Conservation (phyloP, 2,888 invertebrate species). For the Oligia fasciuncula region DNA sequence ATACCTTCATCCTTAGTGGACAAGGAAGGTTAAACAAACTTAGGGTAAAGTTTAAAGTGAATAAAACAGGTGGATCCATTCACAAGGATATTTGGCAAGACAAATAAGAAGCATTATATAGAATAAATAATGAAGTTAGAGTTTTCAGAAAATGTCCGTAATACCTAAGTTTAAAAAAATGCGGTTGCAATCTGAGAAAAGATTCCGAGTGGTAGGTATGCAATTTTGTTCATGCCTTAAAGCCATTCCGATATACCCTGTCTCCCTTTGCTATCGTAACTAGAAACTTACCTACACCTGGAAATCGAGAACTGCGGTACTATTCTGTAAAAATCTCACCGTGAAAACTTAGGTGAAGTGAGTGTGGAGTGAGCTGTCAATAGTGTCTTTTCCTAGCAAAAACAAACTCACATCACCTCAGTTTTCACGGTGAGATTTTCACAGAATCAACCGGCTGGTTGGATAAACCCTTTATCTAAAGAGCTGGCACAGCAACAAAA, state of each 20-base stretch:
- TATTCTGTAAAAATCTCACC: too few relatives aligned
- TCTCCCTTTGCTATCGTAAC: not conserved
- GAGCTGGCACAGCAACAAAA: not conserved
- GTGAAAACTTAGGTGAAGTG: too few relatives aligned
- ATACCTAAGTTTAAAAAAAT: not conserved
- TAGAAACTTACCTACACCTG: too few relatives aligned
- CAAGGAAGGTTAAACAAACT: not conserved
- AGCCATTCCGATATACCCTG: not conserved
- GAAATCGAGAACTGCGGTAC: not conserved
- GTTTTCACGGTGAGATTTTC: too few relatives aligned
- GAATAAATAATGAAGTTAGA: not conserved
- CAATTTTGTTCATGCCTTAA: not conserved
- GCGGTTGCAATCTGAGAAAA: slow-evolving; percentile 12
- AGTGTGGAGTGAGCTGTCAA: too few relatives aligned
- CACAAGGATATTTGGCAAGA: not conserved
- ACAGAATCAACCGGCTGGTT: not conserved
- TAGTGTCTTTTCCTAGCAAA: too few relatives aligned
- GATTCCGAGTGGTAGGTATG: not conserved
- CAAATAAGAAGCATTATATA: not conserved
- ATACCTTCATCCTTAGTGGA: not conserved
- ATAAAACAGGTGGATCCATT: slow-evolving; percentile 4
- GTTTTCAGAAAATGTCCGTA: not conserved
- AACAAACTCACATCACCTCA: too few relatives aligned
- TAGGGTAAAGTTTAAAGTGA: slow-evolving; percentile 9
- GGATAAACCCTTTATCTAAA: not conserved